Conservation (phyloP, 2,888 invertebrate species). For the Stramonita haemastoma region DNA sequence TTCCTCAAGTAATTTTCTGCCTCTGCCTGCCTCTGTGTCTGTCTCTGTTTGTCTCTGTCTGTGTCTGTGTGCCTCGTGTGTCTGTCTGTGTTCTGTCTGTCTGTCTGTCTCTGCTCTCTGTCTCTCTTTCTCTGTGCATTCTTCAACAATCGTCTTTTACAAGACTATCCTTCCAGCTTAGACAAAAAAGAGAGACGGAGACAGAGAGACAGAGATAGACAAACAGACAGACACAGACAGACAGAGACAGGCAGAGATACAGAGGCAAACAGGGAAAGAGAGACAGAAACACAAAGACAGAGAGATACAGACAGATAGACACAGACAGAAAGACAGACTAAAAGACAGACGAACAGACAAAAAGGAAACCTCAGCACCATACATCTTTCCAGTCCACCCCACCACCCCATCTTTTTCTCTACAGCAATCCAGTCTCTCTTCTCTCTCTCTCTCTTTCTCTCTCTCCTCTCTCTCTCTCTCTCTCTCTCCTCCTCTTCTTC, state of each 20-base stretch:
- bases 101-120: no score
- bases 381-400: not conserved
- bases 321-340: no score
- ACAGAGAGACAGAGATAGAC: constrained; percentile 7
- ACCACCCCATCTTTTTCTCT: not conserved
- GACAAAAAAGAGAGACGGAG: constrained; percentile 4
- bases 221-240: not conserved
- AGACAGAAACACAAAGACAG: not conserved
- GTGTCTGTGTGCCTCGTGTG: no score
- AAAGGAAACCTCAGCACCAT: not conserved
- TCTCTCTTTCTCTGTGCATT: no score
- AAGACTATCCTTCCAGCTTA: no score
- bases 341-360: not conserved
- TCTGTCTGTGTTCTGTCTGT: no score
- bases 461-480: not conserved
- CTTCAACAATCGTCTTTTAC: no score
- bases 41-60: no score
- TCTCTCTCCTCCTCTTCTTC: no score
- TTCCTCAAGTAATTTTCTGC: no score
- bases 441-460: not conserved
- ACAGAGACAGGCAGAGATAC: constrained; percentile 6
- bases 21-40: no score
- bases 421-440: not conserved
- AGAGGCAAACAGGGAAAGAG: not conserved
- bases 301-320: not conserved